Evolutionary conservation across 2,113 vertebrate genomes (phyloP), one percentile per base, ranked within the genome.

Genomic region (Marmota monax): DNA sequence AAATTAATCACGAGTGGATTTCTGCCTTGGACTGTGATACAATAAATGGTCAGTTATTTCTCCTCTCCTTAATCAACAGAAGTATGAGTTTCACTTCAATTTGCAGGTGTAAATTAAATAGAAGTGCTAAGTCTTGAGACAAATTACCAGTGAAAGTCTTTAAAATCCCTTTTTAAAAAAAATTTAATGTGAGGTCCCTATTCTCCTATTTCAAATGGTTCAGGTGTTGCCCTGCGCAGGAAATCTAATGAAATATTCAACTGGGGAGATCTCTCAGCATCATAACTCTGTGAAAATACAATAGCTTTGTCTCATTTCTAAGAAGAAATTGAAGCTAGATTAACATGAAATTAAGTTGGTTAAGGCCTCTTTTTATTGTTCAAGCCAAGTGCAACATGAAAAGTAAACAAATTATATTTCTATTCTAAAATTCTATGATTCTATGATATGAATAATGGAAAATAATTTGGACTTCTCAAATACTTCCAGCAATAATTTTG

Each of bases 381-480:
- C 63, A 89, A 74, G 48, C n/a, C 77, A 96, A 94, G 34, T 70
- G 27, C 87, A 96, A 91, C 27, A 89, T 53, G 65, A 80, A 94
- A 97, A 97, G 37, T 87, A 80, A 96, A 76, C 34, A 96, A 90
- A 95, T 87, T 76, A 72, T 63, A 76, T 74, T 58, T 45, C n/a
- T 88, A 56, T 65, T 87, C 92, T 92, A 70, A 84, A 92, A 89
- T 74, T 88, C 70, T 97, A 67, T 88, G 93, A 29, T 91, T 80
- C 45, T 82, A 67, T 58, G 32, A 92, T 84, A 61, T 51, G 37
- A 90, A 92, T 18, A 83, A 45, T 91, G 73, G 45, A 63, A 97
- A 97, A 94, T 79, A 91, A 89, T 90, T 83, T 72, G 51, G n/a
- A 94, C 74, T 91, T 97, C 90, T 85, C 65, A 95, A 94, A 76